These are phyloP conservation scores for Drosophila helvetica DNA, from an alignment of 2,888 invertebrate genomes.

Conservation along the genomic window DNA sequence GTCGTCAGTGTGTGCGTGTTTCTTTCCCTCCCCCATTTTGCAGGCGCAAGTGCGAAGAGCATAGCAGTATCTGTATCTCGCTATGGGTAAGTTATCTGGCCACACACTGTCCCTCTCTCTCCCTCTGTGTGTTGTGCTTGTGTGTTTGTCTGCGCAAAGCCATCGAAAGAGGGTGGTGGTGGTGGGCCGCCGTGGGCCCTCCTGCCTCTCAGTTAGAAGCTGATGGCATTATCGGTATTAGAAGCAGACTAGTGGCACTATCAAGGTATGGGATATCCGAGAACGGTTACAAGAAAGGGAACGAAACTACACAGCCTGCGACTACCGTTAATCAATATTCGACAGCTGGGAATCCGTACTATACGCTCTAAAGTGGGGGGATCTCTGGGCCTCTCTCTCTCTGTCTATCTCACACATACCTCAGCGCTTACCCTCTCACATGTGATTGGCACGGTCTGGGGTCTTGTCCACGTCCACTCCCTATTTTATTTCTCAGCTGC, in stretches of 20 bases:
- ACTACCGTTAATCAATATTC: conserved; percentile 63
- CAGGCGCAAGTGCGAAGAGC: conserved; percentile 75
- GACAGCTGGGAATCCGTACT: conserved; percentile 58
- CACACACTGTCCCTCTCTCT: conserved; percentile 61
- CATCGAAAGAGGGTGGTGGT: conserved; percentile 70
- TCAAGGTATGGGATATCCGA: conserved; percentile 17
- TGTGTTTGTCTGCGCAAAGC: conserved; percentile 68
- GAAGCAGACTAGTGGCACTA: conserved; percentile 54
- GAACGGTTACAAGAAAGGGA: conserved; percentile 37
- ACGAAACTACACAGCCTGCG: neutral
- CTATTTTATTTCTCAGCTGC: conserved; percentile 79
- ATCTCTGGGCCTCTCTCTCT: conserved; percentile 18
- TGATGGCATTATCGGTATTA: conserved; percentile 72
- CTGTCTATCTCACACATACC: conserved; percentile 22
- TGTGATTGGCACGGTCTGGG: conserved; percentile 54
- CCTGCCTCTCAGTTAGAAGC: conserved; percentile 33
- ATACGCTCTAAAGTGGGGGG: neutral
- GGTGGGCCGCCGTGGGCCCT: conserved; percentile 23
- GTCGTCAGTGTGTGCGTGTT: conserved; percentile 48
- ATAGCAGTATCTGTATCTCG: conserved; percentile 74
- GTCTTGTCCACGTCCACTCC: conserved; percentile 76
- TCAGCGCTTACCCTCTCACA: conserved; percentile 39
- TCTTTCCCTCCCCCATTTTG: conserved; percentile 75
- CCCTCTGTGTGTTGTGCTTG: conserved; percentile 27
- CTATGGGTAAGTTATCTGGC: conserved; percentile 74